Percentiles rank a stretch among this genome's conserved stretches.
Conservation (phyloP, 2,888 invertebrate species). For the Drosophila buzzatii region DNA sequence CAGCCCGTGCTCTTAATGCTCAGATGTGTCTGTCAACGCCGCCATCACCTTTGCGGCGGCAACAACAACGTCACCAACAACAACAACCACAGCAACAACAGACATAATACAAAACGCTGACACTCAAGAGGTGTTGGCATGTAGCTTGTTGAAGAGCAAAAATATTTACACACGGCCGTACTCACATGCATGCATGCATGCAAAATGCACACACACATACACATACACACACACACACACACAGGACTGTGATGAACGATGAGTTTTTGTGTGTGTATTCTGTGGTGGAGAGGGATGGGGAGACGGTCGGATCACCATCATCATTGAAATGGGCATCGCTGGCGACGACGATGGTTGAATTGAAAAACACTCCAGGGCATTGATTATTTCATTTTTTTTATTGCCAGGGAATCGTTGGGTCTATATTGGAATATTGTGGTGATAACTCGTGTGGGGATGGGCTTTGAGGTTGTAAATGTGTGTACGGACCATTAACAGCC, state of each 20-base stretch:
- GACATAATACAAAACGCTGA: conserved; percentile 40
- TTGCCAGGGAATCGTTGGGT: conserved; percentile 19
- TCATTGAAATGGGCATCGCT: conserved; percentile 51
- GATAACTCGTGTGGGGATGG: conserved; percentile 32
- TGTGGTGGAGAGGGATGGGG: too few relatives aligned
- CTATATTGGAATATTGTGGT: conserved; percentile 36
- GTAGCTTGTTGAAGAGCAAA: conserved; percentile 41
- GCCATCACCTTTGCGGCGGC: conserved; percentile 60
- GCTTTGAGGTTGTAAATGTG: conserved; percentile 8
- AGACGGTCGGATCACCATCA: conserved; percentile 23
- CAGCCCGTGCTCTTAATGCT: conserved; percentile 31
- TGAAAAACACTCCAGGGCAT: conserved; percentile 63
- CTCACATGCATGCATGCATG: conserved; percentile 17
- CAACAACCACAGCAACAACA: conserved; percentile 25
- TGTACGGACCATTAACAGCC: conserved; percentile 62
- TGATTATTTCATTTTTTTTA: conserved; percentile 28
- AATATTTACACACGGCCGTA: conserved; percentile 58
- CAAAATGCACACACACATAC: conserved; percentile 7
- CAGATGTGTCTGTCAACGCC: conserved; percentile 45
- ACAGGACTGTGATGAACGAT: conserved; percentile 6
- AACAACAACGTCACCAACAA: conserved; percentile 29
- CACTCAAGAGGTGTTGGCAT: conserved; percentile 56
- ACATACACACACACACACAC: background rate
- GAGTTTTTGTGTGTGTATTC: background rate
- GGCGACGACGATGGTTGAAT: conserved; percentile 48